Evolutionary conservation across 2,113 vertebrate species (phyloP).

Genomic region (Willisornis vidua): DNA sequence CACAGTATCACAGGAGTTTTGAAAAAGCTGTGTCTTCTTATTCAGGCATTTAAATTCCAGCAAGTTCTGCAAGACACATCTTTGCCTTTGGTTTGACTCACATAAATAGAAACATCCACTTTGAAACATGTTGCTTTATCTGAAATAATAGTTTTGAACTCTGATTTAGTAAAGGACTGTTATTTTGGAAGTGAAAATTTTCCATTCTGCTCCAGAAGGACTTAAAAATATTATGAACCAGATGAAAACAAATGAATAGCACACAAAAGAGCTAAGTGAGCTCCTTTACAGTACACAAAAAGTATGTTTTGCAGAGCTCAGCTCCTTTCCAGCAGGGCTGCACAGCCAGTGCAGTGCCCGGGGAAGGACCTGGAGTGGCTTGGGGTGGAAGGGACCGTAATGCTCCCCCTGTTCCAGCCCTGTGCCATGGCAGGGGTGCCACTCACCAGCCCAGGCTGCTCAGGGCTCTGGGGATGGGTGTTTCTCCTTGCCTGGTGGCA

Average conservation of each 20-base stretch:
- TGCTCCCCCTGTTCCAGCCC: accelerated
- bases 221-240: neutral
- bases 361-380: neutral
- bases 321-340: neutral
- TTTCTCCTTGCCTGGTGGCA: neutral
- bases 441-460: neutral
- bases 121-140: neutral
- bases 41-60: neutral
- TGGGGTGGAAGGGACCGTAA: neutral
- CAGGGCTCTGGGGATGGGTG: neutral
- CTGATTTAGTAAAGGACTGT: neutral
- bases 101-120: neutral
- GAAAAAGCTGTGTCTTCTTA: neutral
- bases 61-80: neutral
- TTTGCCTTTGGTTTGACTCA: neutral
- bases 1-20: neutral
- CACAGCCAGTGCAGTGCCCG: neutral
- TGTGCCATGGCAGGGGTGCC: neutral
- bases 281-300: neutral
- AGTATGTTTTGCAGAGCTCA: neutral
- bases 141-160: neutral
- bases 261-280: neutral
- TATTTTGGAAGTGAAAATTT: neutral
- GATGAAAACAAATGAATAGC: neutral
- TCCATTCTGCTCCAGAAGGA: neutral